Evolutionary conservation across 2,888 invertebrate species (phyloP).

Genomic region (Stratiomys singularior): DNA sequence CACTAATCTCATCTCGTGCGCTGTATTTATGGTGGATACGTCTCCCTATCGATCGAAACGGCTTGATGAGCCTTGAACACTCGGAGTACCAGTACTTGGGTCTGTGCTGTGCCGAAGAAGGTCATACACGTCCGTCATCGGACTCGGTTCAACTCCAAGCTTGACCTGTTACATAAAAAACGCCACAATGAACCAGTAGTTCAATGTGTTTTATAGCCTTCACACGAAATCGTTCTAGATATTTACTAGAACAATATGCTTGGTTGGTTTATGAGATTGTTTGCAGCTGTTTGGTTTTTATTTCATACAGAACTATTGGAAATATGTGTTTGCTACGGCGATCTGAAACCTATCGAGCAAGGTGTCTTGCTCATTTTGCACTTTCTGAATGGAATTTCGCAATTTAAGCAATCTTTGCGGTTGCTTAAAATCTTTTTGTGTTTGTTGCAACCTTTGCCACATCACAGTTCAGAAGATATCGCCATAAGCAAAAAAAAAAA

Average conservation of each 20-base stretch:
- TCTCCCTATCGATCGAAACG: background rate
- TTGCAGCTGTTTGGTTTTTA: background rate
- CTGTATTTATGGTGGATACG: background rate
- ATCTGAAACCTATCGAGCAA: no score
- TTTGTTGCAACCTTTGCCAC: no score
- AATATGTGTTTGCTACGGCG: background rate
- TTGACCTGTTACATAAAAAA: no score
- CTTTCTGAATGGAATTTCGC: no score
- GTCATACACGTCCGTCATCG: background rate
- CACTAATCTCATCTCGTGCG: constrained; percentile 8
- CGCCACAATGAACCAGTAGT: background rate
- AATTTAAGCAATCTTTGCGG: no score
- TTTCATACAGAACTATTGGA: background rate
- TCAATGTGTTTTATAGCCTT: background rate
- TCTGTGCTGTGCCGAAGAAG: background rate
- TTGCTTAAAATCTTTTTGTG: no score
- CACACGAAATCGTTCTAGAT: background rate
- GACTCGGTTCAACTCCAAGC: background rate
- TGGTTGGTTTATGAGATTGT: background rate
- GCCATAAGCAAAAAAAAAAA: no score
- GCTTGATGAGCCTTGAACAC: background rate
- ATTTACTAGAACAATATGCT: background rate
- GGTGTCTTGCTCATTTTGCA: no score
- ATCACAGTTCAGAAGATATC: no score
- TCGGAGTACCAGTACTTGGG: background rate